These are phyloP conservation scores for Oncorhynchus clarkii DNA, from an alignment of 2,113 vertebrate genomes.

Conservation along the genomic window DNA sequence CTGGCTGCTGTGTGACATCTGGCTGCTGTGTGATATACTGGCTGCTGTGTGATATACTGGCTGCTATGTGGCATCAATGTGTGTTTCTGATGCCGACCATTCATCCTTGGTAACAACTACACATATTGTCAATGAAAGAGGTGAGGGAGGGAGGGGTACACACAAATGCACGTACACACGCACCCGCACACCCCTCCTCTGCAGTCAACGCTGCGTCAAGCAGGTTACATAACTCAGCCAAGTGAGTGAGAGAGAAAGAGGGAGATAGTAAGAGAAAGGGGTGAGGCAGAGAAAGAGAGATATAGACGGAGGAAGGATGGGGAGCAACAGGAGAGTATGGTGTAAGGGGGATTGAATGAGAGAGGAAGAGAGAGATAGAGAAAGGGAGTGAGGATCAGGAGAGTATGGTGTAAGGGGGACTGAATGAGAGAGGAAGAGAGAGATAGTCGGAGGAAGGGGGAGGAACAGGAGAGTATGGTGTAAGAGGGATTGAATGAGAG, in stretches of 20 bases:
- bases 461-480: too few species aligned
- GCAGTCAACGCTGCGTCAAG: slow-evolving; percentile 71
- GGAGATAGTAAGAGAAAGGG: background rate
- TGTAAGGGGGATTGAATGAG: slow-evolving; percentile 12
- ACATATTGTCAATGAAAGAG: background rate
- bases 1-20: background rate
- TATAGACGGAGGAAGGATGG: background rate
- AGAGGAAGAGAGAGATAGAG: slow-evolving; percentile 12
- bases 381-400: background rate
- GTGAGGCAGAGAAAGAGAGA: background rate
- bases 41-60: background rate
- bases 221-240: slow-evolving; percentile 63
- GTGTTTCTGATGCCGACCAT: background rate
- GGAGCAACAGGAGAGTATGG: background rate
- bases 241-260: slow-evolving; percentile 2
- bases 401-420: background rate
- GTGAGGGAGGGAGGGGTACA: background rate
- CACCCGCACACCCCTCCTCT: slow-evolving; percentile 39
- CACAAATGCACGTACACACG: background rate
- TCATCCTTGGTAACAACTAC: background rate
- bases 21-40: background rate
- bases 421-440: slow-evolving; percentile 18
- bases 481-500: too few species aligned
- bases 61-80: background rate
- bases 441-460: background rate